Evolutionary conservation across 2,113 vertebrate species (phyloP), one percentile per base, ranked within the genome.

Genomic region (Brachyhypopomus occidentalis): DNA sequence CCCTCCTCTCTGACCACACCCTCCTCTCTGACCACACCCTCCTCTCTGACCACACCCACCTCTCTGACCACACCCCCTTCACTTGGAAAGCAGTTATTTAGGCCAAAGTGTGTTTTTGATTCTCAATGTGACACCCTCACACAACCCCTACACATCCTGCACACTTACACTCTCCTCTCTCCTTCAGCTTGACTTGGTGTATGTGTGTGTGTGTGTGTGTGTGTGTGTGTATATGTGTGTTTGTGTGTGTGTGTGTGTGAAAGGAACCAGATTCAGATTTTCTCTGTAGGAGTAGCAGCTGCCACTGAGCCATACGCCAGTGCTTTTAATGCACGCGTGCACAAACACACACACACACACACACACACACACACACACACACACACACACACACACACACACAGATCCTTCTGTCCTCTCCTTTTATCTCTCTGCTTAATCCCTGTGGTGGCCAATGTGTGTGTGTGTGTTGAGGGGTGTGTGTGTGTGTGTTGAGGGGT

Each of bases 341-440:
- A 72, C 36, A 52, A 12, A 72, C 41, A 71, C 36, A 41, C 67
- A 71, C 69, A 45, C 67, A 41, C 67, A 41, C 34, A 41, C 66
- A 41, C 66, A 41, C 66, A n/a, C 66, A 36, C 64, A 36, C 64
- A 38, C 30, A n/a, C 66, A 41, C 66, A 38, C 66, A 69, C 66
- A 69, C 17, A 38, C 19, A 38, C 34, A 36, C 6, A 30, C 38
- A 38, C 66, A 70, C 36, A 20, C 84, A 87, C 83, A 66, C 66
- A 9, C 9, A 9, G 30, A 41, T 56, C 55, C 19, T 12, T 56
- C 55, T 56, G 9, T 52, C 22, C 20, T 59, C n/a, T 59, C 8
- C 59, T 62, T 62, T 62, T 62, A n/a, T 62, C 59, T 62, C 59
- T 23, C 22, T 23, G 1, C 59, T 62, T 11, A 59, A 19, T 22